Base-by-base conservation (phyloP, 1,140 invertebrate species). In the Leptinotarsa undecemlineata region DNA sequence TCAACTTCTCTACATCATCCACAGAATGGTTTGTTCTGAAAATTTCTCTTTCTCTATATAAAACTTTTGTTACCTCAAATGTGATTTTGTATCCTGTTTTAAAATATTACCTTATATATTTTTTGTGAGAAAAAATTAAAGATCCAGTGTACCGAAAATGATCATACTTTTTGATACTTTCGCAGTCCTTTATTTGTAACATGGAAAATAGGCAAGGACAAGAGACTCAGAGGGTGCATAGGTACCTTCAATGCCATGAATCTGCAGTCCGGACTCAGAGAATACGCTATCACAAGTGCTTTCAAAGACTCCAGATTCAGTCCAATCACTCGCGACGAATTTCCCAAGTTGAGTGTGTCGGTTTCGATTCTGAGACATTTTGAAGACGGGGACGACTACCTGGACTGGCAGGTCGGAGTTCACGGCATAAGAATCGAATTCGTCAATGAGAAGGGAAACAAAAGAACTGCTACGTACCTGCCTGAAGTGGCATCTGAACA, bases 381-480 rank as follows among this genome's bases (percentile, higher is more conserved):
- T 86, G 98, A 99, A 87, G 96, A 98, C 84, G 98, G 95, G 1
- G 88, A 90, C 63, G 93, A 99, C 85, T 99, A 96, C 86, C 87
- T 97, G 77, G 98, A 99, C 86, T 99, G 98, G 98, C 93, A 97
- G 88, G 90, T 99, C 71, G 98, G 98, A 19, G 90, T 94, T 57
- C 98, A 99, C 87, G 98, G 98, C 33, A 99, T 99, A 81, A 91
- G 98, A 67, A 99, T 99, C 79, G 97, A 99, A 88, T 99, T 99
- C 83, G 86, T 93, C 73, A 98, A 96, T 86, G 98, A 99, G 82
- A 95, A 96, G 81, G 98, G 98, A 74, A 93, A 93, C 78, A 96
- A 96, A 83, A 91, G 96, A 81, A 98, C 96, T 77, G 98, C 98
- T 78, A 99, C 98, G 80, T 99, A 98, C 87, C 89, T 99, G 84